Conservation (phyloP, 2,113 vertebrate genomes). For the Bambusicola thoracicus region DNA sequence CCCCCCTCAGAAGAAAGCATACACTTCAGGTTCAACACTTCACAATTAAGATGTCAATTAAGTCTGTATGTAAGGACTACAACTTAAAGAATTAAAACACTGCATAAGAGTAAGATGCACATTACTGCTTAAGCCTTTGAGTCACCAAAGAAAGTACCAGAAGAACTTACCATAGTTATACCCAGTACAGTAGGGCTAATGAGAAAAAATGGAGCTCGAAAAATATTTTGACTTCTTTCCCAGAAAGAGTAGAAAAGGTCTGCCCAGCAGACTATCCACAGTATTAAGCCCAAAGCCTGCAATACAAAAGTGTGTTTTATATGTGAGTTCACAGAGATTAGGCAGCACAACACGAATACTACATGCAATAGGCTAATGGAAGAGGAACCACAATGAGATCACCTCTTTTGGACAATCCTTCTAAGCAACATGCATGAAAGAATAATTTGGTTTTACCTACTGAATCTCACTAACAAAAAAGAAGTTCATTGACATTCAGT, state of each 20-base stretch:
- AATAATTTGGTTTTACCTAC: neutral
- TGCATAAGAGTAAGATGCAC: neutral
- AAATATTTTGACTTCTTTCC: conserved; percentile 84
- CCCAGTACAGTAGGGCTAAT: conserved; percentile 92
- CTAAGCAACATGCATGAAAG: neutral
- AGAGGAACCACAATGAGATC: neutral
- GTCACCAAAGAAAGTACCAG: neutral
- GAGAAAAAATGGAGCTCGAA: conserved; percentile 80
- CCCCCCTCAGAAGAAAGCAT: neutral
- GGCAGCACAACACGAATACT: neutral
- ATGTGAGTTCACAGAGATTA: neutral
- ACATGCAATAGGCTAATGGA: neutral
- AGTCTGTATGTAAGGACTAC: neutral
- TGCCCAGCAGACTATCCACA: conserved; percentile 98
- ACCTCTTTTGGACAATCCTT: neutral
- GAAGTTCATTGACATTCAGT: neutral
- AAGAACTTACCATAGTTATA: conserved; percentile 92
- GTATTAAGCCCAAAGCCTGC: conserved; percentile 87
- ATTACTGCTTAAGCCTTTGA: neutral
- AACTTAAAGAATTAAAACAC: neutral
- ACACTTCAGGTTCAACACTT: neutral
- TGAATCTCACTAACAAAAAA: neutral
- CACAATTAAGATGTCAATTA: neutral
- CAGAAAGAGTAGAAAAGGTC: conserved; percentile 98
- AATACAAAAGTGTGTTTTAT: conserved; percentile 10